Base-by-base conservation (phyloP, 2,797 vertebrate genomes). In the Selene dorsalis region DNA sequence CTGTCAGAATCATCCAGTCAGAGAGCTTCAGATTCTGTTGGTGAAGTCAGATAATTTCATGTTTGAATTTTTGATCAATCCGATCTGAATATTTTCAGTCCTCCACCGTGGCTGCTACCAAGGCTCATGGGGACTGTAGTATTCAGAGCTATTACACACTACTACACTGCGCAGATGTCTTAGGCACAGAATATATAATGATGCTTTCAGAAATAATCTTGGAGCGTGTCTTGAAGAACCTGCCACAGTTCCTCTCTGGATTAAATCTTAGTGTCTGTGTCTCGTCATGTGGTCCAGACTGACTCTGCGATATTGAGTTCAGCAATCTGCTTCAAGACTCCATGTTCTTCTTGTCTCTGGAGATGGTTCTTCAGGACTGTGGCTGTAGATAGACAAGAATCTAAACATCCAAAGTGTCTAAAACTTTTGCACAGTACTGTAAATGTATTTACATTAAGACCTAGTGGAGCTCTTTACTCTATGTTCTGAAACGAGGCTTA, bases 41-140 rank as follows among this genome's bases (percentile, higher is more conserved):
- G 18, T 22, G n/a, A 55, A 63, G 30, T 32, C 6, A 12, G 35
- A 57, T 22, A 13, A 26, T 53, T 6, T 52, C 50, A 52, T 11
- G n/a, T 24, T 60, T 47, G 30, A 26, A 24, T 62, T 28, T 47
- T 26, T 24, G 50, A 45, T 32, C 18, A 60, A 0, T 20, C 20
- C 69, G 13, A 50, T 38, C 18, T 0, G 7, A 71, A 17, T 24
- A 30, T 65, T 20, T 28, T 60, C 50, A 6, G 32, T 35, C 32
- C n/a, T 22, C 60, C 47, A 66, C 35, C 43, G 71, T 39, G 48
- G 32, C 39, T 8, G 60, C 48, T 57, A 38, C 63, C 13, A 30
- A 73, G 57, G 52, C 47, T 83, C 2, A 3, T 73, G 68, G 59
- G 32, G 45, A 63, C 3, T 68, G 50, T 61, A 55, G 57, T 71